Base-by-base conservation (phyloP, 2,113 vertebrate species). In the Oenanthe melanoleuca region DNA sequence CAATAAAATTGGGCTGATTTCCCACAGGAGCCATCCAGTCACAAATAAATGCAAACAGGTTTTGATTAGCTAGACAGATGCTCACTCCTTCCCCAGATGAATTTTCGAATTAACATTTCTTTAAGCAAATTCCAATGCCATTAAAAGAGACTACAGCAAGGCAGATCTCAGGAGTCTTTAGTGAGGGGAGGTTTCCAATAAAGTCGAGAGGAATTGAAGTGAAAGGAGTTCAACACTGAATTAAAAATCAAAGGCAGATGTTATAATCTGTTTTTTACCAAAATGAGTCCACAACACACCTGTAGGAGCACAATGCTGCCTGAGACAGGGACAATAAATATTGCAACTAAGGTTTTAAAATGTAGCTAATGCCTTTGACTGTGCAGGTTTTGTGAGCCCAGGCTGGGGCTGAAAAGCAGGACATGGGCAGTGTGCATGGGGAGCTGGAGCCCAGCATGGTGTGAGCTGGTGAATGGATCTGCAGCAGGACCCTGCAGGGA, bases 1-100 rank as follows among this genome's bases (percentile, higher is more conserved):
- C 93, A 96, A 96, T 93, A 96, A 96, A 97, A 95, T 90, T 40
- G 72, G 94, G 88, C 88, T 90, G 92, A 93, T 93, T 97, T 96
- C 92, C 95, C 95, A 92, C 90, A 86, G 93, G 95, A 93, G 82
- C 57, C 92, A 90, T 94, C 80, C 88, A 95, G 88, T 83, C 86
- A 86, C 94, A 96, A 73, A 95, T 40, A 70, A 75, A 86, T 49
- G 92, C 95, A 90, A 94, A 93, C 82, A 91, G 94, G 91, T 90
- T 94, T 90, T 92, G 72, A 90, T 79, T 74, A 86, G 88, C 82
- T 60, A 80, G 64, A 88, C 90, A 95, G 90, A 90, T 86, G 90
- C 79, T 94, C 28, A 2, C 75, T 95, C 57, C 82, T 91, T 92
- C 69, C 86, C 88, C 79, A 80, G 31, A 92, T 74, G 56, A 71